phyloP scores from a whole-genome alignment of 2,797 vertebrate species.

The Bovichtus variegatus region DNA sequence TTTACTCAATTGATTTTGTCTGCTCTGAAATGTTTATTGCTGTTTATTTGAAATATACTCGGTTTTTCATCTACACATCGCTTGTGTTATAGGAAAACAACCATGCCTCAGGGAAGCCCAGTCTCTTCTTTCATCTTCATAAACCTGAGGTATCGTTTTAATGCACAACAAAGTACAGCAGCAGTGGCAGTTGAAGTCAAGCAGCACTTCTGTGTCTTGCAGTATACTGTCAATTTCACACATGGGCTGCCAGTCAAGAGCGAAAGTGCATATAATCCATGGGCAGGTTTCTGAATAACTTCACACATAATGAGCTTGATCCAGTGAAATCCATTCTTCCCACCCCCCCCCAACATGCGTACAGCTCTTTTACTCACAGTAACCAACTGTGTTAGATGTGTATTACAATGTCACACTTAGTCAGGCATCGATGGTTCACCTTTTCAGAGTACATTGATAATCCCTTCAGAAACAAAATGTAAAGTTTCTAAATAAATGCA shows the following conservation, averaged over 20 bases:
- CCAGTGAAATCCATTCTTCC: constrained; percentile 15
- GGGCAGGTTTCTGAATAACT: constrained; percentile 59
- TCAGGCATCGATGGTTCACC: constrained; percentile 12
- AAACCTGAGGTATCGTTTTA: not conserved
- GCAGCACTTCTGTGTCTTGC: constrained; percentile 4
- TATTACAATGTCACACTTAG: constrained; percentile 44
- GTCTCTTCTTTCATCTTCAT: not conserved
- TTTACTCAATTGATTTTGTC: not conserved
- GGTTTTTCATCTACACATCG: not conserved
- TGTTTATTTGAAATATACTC: not conserved
- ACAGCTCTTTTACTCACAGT: constrained; percentile 27
- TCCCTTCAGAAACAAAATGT: constrained; percentile 40
- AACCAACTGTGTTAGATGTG: constrained; percentile 50
- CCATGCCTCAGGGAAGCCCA: not conserved
- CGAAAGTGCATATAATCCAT: constrained; percentile 48
- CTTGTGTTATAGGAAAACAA: not conserved
- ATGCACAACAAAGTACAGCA: constrained; percentile 14
- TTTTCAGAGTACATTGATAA: constrained; percentile 35
- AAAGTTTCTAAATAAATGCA: constrained; percentile 14
- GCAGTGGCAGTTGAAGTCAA: not conserved
- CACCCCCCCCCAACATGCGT: constrained; percentile 12
- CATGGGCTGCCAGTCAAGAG: constrained; percentile 44
- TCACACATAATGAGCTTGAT: constrained; percentile 67
- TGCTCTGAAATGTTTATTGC: not conserved
- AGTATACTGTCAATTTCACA: constrained; percentile 38